Evolutionary conservation across 2,113 vertebrate genomes (phyloP).

Genomic region (Candoia aspera): DNA sequence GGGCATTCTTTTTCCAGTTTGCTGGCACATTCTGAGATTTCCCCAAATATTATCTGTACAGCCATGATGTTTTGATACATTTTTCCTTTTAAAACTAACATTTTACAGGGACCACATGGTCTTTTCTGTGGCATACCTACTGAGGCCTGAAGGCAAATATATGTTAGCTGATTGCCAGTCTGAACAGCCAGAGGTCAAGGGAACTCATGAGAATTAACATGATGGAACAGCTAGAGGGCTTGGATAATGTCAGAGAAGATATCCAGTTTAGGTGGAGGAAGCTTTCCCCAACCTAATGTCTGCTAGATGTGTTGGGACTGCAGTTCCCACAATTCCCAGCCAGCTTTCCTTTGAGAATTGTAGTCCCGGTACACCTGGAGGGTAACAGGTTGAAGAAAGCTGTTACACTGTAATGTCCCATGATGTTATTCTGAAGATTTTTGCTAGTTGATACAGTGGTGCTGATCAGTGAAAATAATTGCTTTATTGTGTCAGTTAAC

Average conservation of each 20-base stretch:
- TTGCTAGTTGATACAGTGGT: neutral
- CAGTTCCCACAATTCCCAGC: neutral
- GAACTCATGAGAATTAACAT: neutral
- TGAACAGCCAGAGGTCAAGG: neutral
- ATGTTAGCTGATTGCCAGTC: neutral
- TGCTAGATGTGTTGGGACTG: neutral
- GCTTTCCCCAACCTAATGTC: neutral
- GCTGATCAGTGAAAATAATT: conserved; percentile 15
- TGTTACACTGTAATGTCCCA: neutral
- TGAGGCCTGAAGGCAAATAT: neutral
- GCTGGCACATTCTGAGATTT: neutral
- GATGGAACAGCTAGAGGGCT: neutral
- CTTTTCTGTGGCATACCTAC: neutral
- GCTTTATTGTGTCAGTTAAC: conserved; percentile 20
- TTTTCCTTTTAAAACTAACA: neutral
- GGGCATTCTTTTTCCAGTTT: neutral
- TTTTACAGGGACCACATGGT: neutral
- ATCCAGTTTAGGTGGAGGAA: neutral
- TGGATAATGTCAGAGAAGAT: neutral
- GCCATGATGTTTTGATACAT: neutral
- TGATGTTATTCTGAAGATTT: neutral
- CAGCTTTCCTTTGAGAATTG: neutral
- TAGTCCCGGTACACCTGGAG: neutral
- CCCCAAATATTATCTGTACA: neutral
- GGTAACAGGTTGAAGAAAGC: neutral